phyloP scores from a whole-genome alignment of 2,797 vertebrate species.

The Salmo trutta region DNA sequence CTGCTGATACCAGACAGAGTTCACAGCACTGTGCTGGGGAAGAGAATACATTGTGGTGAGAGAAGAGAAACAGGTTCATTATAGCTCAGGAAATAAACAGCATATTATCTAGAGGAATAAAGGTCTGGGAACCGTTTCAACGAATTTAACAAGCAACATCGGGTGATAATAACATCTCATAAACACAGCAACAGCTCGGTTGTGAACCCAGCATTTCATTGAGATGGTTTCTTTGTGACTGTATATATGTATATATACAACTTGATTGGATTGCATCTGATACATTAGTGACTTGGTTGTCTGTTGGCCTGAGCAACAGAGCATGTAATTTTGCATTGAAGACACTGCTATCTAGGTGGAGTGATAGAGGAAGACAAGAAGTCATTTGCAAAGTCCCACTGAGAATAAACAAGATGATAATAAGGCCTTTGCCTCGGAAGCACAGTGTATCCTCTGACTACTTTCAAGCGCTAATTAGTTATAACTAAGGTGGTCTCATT shows the following conservation, averaged over 20 bases:
- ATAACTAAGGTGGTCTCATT: conserved; percentile 67
- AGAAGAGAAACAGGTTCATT: conserved; percentile 7
- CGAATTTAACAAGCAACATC: too few species aligned
- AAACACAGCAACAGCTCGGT: too few species aligned
- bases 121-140: too few species aligned
- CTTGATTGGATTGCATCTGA: not conserved
- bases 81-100: too few species aligned
- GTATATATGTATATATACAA: not conserved
- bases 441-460: conserved; percentile 70
- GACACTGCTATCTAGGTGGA: conserved; percentile 16
- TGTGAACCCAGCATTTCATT: conserved; percentile 7
- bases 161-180: too few species aligned
- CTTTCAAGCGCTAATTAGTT: conserved; percentile 72
- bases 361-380: conserved; percentile 1
- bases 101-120: too few species aligned
- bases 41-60: not conserved
- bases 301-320: not conserved
- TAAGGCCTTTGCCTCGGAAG: conserved; percentile 47
- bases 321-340: not conserved
- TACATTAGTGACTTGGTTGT: not conserved
- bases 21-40: not conserved
- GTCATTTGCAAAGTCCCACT: conserved; percentile 21
- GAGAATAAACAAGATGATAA: conserved; percentile 50
- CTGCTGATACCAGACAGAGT: conserved; percentile 21
- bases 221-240: not conserved